Evolutionary conservation across 2,797 vertebrate species (phyloP), one percentile per base, ranked within the genome.

Genomic region (Myripristis murdjan): DNA sequence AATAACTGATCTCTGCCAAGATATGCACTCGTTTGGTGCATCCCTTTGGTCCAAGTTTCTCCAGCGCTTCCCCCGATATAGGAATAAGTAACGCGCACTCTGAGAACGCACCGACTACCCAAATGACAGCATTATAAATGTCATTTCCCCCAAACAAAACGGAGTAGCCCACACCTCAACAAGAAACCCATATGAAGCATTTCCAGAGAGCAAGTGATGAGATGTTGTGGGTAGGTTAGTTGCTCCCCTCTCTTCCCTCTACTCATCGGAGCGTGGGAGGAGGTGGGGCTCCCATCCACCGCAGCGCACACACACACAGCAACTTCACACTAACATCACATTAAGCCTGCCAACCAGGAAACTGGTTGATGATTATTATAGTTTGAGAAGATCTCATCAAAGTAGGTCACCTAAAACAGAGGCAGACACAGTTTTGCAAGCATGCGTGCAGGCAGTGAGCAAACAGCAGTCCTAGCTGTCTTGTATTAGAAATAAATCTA

Each of bases 131-230:
- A 56, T 31, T 73, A 16, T 0, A 35, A 18, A 67, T 78, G 83
- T 47, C 76, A 74, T 77, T 44, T 66, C 55, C 62, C 46, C 44
- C 14, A 33, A 18, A 53, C 58, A 8, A 51, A 43, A 67, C 35
- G 14, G 22, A 64, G 46, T 7, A 7, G 67, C 61, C 2, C 57
- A 58, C 28, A 48, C 31, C 66, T 61, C 5, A 68, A 70, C 37
- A 74, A 77, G 74, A 48, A 91, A 83, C 89, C 72, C 81, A 70
- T 87, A 89, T 88, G 87, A 91, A 89, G 88, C 84, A 81, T 92
- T 90, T 87, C 87, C 91, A 91, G 85, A 89, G 92, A 92, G 90
- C 90, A 92, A 95, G 86, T 90, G 92, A 82, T 77, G 88, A 90
- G 87, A 90, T 83, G 54, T 86, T 71, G 86, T 88, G 88, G 86